Conservation (phyloP, 2,797 vertebrate species). For the Pagetopsis macropterus region DNA sequence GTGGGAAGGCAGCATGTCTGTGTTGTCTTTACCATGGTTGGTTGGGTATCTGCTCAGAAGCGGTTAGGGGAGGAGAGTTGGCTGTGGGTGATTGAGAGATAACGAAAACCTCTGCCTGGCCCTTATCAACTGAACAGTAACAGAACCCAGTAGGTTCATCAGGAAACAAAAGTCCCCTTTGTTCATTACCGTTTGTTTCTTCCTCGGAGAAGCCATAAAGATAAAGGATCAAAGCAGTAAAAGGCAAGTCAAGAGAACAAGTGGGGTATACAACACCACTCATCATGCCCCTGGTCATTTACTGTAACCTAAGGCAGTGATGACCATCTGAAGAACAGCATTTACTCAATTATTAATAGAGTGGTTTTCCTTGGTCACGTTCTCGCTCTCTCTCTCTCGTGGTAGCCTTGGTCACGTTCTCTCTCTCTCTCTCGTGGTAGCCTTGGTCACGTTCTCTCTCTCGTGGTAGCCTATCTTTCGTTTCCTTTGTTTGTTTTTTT, state of each 20-base stretch:
- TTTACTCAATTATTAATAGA: not conserved
- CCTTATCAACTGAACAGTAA: constrained; percentile 9
- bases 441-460: not conserved
- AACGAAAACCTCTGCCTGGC: not conserved
- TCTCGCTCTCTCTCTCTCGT: too few species aligned
- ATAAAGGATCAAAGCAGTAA: not conserved
- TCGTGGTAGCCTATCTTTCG: not conserved
- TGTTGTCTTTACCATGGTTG: not conserved
- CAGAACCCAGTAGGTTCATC: not conserved
- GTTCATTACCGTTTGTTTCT: not conserved
- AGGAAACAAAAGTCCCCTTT: constrained; percentile 12
- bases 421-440: too few species aligned
- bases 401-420: too few species aligned
- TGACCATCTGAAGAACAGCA: not conserved
- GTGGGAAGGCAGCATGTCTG: constrained; percentile 2
- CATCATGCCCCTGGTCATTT: not conserved
- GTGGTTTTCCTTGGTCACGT: not conserved
- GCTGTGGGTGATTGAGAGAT: not conserved
- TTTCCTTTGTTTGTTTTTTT: not conserved
- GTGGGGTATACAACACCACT: not conserved
- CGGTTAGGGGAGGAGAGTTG: not conserved
- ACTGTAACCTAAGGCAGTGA: not conserved
- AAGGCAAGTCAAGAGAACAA: not conserved
- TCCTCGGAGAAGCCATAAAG: not conserved
- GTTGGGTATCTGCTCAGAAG: not conserved